Evolutionary conservation across 2,888 invertebrate genomes (phyloP).

Genomic region (Oxycera nigricornis): DNA sequence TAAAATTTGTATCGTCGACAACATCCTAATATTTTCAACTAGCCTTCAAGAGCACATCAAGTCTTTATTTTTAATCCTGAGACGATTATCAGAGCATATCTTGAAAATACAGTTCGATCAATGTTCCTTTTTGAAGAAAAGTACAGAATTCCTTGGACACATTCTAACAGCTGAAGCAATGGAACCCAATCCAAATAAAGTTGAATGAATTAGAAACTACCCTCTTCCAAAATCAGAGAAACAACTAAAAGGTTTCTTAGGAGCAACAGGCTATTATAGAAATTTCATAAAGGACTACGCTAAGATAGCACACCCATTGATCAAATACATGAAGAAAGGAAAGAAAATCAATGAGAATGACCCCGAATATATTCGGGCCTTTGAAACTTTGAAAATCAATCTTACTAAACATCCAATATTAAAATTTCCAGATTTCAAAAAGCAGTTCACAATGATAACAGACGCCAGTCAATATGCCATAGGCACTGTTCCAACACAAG

Average conservation of each 20-base stretch:
- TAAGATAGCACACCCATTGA: conserved; percentile 44
- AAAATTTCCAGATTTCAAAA: conserved; percentile 39
- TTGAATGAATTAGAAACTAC: conserved; percentile 24
- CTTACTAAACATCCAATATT: conserved; percentile 37
- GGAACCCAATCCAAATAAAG: conserved; percentile 37
- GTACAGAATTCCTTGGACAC: conserved; percentile 40
- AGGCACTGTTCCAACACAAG: no score
- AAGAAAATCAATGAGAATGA: conserved; percentile 43
- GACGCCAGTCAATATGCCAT: no score
- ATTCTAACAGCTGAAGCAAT: conserved; percentile 35
- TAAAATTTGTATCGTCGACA: not conserved
- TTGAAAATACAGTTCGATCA: conserved; percentile 39
- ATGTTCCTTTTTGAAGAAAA: conserved; percentile 38
- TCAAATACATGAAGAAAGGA: conserved; percentile 46
- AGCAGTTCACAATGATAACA: conserved; percentile 39
- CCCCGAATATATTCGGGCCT: conserved; percentile 42
- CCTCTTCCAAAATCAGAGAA: conserved; percentile 42
- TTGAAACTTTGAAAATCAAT: conserved; percentile 43
- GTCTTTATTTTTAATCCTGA: no score
- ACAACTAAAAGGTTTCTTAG: conserved; percentile 45
- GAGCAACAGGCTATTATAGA: conserved; percentile 44
- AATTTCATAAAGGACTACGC: conserved; percentile 43
- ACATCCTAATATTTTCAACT: not conserved
- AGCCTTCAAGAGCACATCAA: not conserved
- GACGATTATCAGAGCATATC: no score